Conservation (phyloP, 2,797 vertebrate genomes). For the Parauchenoglanis punctatus region DNA sequence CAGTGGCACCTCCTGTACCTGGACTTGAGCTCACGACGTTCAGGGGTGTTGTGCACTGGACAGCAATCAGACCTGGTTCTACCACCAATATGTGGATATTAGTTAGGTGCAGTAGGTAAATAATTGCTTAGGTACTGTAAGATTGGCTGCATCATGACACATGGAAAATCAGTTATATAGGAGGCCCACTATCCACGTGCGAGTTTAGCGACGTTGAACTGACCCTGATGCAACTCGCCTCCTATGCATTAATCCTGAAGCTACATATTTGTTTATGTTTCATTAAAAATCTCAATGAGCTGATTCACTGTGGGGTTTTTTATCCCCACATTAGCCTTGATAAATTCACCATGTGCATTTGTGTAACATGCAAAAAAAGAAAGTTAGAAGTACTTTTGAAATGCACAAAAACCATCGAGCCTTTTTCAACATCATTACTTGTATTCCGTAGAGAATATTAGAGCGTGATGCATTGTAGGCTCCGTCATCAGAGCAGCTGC, state of each 20-base stretch:
- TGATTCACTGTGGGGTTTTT: background rate
- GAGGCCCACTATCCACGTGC: too few relatives aligned
- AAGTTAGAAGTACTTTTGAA: background rate
- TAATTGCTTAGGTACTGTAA: background rate
- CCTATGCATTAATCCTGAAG: background rate
- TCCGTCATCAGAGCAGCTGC: conserved; percentile 28
- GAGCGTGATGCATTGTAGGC: background rate
- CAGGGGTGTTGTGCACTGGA: background rate
- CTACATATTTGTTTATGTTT: background rate
- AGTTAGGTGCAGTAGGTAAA: background rate
- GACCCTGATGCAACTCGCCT: background rate
- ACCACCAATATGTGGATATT: background rate
- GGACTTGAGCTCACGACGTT: background rate
- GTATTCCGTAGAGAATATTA: background rate
- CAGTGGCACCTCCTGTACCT: background rate
- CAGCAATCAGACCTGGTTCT: background rate
- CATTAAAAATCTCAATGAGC: background rate
- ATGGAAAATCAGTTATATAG: background rate
- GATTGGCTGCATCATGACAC: background rate
- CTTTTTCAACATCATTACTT: conserved; percentile 4
- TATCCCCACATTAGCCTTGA: background rate
- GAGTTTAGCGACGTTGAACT: background rate
- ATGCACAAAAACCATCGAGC: background rate
- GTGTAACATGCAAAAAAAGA: background rate
- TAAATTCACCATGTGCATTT: background rate